phyloP scores from a whole-genome alignment of 2,113 vertebrate genomes.

The Chroicocephalus ridibundus region DNA sequence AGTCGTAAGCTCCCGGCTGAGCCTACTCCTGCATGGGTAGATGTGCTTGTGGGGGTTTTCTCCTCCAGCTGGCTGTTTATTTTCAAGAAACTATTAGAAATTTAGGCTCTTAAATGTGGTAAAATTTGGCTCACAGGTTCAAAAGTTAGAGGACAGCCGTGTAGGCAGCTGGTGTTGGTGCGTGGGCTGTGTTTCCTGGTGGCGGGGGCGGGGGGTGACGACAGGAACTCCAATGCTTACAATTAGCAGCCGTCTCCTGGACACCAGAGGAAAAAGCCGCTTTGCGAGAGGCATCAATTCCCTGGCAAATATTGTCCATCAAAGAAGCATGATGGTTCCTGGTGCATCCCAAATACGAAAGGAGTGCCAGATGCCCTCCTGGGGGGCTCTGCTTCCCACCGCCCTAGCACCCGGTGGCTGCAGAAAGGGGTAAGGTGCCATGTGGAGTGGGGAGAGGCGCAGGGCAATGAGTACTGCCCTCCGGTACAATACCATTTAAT shows the following conservation, averaged over 20 bases:
- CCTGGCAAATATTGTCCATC: neutral
- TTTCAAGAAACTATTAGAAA: neutral
- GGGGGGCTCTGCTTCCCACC: neutral
- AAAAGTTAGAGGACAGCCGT: neutral
- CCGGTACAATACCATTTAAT: neutral
- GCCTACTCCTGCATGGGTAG: neutral
- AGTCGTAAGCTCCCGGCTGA: fast-evolving
- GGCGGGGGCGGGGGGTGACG: no score
- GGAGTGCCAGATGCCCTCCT: neutral
- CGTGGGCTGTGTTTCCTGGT: neutral
- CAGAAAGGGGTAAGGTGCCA: fast-evolving
- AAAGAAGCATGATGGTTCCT: neutral
- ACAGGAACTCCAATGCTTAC: neutral
- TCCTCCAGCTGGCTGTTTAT: neutral
- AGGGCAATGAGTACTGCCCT: neutral
- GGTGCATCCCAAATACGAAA: fast-evolving
- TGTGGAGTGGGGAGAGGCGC: fast-evolving
- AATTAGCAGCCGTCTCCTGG: neutral
- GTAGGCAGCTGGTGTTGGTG: neutral
- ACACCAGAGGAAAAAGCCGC: neutral
- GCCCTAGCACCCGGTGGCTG: neutral
- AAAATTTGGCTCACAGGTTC: neutral
- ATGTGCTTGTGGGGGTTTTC: fast-evolving
- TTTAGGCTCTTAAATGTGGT: neutral
- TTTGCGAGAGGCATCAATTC: neutral